phyloP scores from a whole-genome alignment of 2,797 vertebrate genomes.

The Ambastaia sidthimunki region DNA sequence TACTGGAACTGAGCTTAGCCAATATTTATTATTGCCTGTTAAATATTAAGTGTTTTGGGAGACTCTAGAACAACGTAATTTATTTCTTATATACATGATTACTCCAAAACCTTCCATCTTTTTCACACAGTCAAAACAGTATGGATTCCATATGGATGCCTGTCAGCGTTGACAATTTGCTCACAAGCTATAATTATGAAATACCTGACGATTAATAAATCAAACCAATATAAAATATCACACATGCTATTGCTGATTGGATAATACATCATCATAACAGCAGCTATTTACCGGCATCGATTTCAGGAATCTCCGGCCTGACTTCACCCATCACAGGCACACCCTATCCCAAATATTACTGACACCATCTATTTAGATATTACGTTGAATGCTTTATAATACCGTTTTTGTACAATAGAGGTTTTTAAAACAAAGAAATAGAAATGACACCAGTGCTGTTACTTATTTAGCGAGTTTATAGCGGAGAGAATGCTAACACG shows the following conservation, averaged over 20 bases:
- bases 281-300: constrained; percentile 27
- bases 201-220: not conserved
- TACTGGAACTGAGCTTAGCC: not conserved
- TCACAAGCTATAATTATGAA: not conserved
- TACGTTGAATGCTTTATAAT: not conserved
- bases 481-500: constrained; percentile 14
- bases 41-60: not conserved
- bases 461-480: not conserved
- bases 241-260: not conserved
- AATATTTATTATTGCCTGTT: not conserved
- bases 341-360: constrained; percentile 8
- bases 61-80: not conserved
- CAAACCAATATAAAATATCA: not conserved
- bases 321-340: constrained; percentile 12
- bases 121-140: not conserved
- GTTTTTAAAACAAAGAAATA: not conserved
- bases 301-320: constrained; percentile 17
- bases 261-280: not conserved
- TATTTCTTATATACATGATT: not conserved
- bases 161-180: not conserved
- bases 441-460: constrained; percentile 4
- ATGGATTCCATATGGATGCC: not conserved
- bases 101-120: not conserved
- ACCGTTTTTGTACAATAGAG: not conserved
- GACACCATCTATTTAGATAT: not conserved